phyloP scores from a whole-genome alignment of 2,888 invertebrate species.

The Limulus polyphemus region DNA sequence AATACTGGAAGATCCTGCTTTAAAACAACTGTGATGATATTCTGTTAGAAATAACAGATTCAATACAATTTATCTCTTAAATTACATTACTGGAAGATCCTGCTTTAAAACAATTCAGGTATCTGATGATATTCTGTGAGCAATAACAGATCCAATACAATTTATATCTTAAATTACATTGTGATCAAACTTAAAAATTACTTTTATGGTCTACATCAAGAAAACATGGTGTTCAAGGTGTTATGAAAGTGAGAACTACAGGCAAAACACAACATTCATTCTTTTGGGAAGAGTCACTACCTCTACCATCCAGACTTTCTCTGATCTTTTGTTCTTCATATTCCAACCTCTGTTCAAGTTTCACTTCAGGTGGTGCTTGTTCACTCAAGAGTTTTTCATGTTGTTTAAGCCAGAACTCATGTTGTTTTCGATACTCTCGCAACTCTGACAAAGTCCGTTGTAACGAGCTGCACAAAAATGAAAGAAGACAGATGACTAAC shows the following conservation, averaged over 20 bases:
- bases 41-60: no score
- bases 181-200: no score
- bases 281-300: conserved; percentile 12
- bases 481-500: conserved; percentile 4
- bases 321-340: conserved; percentile 37
- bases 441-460: conserved; percentile 50
- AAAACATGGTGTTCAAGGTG: no score
- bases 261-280: conserved; percentile 14
- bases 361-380: conserved; percentile 41
- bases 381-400: conserved; percentile 47
- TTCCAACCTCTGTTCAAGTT: conserved; percentile 35
- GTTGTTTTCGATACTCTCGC: conserved; percentile 49
- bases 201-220: no score
- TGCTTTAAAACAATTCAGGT: no score
- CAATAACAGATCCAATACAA: no score
- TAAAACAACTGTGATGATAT: no score
- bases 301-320: conserved; percentile 30
- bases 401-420: conserved; percentile 47
- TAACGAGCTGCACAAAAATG: conserved; percentile 41
- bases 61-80: no score
- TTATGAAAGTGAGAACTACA: conserved; percentile 8
- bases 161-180: no score
- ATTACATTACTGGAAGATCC: no score
- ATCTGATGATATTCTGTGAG: no score
- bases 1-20: no score